Evolutionary conservation across 2,888 invertebrate genomes (phyloP), one percentile per base, ranked within the genome.

Genomic region (Bellardia pandia): DNA sequence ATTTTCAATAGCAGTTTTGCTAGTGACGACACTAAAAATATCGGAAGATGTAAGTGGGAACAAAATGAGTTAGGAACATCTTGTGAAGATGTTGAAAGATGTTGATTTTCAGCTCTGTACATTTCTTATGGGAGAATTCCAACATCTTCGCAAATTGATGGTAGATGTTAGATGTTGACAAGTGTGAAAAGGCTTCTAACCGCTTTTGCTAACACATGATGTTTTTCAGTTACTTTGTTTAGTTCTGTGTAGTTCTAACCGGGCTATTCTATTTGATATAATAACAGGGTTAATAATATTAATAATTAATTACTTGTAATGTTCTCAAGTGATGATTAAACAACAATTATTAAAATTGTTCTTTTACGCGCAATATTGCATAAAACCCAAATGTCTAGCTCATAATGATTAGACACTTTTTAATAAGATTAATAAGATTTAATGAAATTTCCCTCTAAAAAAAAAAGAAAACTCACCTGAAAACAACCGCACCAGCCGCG

Each of bases 401-500:
- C 9, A 30, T 45, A 8, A 66, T 51, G 62, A 79, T 42, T 11
- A 62, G 58, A 37, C 58, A 33, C 33, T 72, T 62, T 6, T 48
- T 51, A 40, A 42, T 56, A 40, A 3, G n/a, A 9, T 37, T 37
- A 56, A 8, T 23, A 5, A 33, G 13, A 48, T 68, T 48, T 23
- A 60, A 56, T 56, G 23, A 60, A 60, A 11, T 23, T 60, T 68
- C 56, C 8, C 58, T 8, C 4, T 5, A 9, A 23, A 5, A 14
- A 2, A 2, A 13, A 30, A 3, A 33, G 11, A 40, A 14, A 33
- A 92, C 94, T 94, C 93, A 97, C 97, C 95, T 97, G 97, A 89
- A 97, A 94, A 92, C 97, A 97, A 91, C 97, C 97, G 95, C 97
- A 97, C 95, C 95, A 95, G 84, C 92, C 94, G 91, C 96, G 94